phyloP scores from a whole-genome alignment of 2,797 vertebrate genomes.

The Pipistrellus kuhlii region DNA sequence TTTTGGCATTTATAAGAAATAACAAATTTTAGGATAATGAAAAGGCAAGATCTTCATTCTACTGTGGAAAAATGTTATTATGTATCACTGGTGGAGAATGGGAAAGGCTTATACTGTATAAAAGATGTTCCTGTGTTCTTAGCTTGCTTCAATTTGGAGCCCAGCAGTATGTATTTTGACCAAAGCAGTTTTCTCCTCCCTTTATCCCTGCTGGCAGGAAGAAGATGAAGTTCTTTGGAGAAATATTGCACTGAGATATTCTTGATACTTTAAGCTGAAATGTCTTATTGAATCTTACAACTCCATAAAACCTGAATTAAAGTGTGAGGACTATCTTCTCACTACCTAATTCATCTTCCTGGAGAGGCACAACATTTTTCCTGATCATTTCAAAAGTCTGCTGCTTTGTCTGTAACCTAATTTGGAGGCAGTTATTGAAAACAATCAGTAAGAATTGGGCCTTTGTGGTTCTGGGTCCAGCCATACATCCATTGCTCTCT shows the following conservation, averaged over 20 bases:
- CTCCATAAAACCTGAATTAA: slow-evolving; percentile 70
- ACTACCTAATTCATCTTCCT: slow-evolving; percentile 55
- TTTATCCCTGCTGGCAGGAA: slow-evolving; percentile 27
- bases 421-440: slow-evolving; percentile 31
- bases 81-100: neutral
- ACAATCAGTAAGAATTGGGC: neutral
- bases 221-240: slow-evolving; percentile 25
- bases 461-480: neutral
- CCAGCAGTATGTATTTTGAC: slow-evolving; percentile 34
- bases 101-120: neutral
- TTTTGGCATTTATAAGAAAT: slow-evolving; percentile 21
- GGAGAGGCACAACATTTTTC: slow-evolving; percentile 39
- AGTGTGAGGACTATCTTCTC: slow-evolving; percentile 46
- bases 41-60: slow-evolving; percentile 17
- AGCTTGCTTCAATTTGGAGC: neutral
- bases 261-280: slow-evolving; percentile 54
- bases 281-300: slow-evolving; percentile 62
- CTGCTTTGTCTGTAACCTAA: slow-evolving; percentile 37
- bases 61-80: neutral
- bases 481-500: neutral
- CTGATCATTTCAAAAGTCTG: slow-evolving; percentile 54
- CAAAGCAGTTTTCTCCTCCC: neutral
- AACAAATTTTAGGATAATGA: neutral
- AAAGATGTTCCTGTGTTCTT: neutral
- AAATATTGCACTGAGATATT: slow-evolving; percentile 56